A percentile compares a stretch with the other conserved stretches of the same genome.
Conservation (phyloP, 2,113 vertebrate species). For the Pseudopodoces humilis region DNA sequence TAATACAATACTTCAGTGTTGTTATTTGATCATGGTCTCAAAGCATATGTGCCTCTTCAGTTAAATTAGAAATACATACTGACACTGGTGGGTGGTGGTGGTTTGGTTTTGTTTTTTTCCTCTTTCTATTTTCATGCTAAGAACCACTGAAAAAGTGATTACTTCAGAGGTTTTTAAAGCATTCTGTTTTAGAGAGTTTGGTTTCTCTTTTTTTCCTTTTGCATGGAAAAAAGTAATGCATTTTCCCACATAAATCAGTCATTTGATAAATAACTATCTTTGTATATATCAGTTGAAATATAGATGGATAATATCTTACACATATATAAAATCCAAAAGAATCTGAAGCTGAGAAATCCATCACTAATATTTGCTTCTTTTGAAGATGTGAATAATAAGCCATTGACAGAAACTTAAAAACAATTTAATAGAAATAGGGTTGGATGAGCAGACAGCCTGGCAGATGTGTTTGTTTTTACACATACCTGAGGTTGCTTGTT, state of each 20-base stretch:
- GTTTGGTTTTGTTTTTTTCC: neutral
- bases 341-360: neutral
- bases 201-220: neutral
- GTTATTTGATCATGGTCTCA: neutral
- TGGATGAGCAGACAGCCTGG: neutral
- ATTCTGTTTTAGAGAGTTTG: neutral
- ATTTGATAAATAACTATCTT: neutral
- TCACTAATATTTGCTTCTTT: neutral
- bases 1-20: neutral
- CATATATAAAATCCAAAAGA: neutral
- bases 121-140: neutral
- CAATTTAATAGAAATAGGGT: neutral
- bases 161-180: neutral
- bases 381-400: neutral
- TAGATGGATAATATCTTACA: neutral
- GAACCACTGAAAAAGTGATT: neutral
- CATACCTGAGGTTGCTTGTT: neutral
- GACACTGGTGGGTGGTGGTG: neutral
- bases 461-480: neutral
- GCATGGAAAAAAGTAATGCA: neutral
- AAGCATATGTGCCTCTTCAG: neutral
- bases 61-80: neutral
- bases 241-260: neutral
- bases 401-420: neutral
- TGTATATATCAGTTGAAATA: neutral